A percentile compares a stretch with the other conserved stretches of the same genome.
phyloP scores from a whole-genome alignment of 2,113 vertebrate species.

The Myotis lucifugus region DNA sequence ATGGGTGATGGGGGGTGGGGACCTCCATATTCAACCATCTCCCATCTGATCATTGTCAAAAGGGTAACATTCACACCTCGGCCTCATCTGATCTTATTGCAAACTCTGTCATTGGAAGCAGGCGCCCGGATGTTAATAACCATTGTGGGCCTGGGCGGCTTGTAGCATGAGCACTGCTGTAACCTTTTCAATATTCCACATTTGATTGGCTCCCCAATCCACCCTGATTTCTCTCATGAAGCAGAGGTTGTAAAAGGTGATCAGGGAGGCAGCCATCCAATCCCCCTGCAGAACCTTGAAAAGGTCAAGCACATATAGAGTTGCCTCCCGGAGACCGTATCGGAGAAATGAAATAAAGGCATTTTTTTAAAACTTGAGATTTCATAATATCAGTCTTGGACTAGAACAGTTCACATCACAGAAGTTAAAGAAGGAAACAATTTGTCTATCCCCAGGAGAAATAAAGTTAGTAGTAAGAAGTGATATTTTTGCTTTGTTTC shows the following conservation, averaged over 20 bases:
- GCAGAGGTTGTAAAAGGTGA: constrained; percentile 75
- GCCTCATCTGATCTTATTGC: constrained; percentile 80
- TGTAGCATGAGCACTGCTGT: constrained; percentile 40
- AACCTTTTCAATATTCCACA: constrained; percentile 82
- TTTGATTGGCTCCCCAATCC: constrained; percentile 77
- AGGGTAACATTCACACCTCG: constrained; percentile 65
- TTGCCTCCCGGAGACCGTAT: constrained; percentile 58
- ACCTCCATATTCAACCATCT: constrained; percentile 25
- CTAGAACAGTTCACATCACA: constrained; percentile 18
- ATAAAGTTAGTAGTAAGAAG: background rate
- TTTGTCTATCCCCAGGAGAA: background rate
- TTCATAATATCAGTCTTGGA: constrained; percentile 34
- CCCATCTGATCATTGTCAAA: constrained; percentile 68
- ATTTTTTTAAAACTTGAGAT: background rate
- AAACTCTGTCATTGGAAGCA: constrained; percentile 76
- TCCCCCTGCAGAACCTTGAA: constrained; percentile 71
- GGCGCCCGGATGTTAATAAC: constrained; percentile 74
- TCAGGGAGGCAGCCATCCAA: constrained; percentile 75
- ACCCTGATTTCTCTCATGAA: constrained; percentile 68
- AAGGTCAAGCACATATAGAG: constrained; percentile 76
- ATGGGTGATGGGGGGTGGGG: background rate
- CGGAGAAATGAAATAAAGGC: constrained; percentile 57
- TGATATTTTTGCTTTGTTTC: background rate
- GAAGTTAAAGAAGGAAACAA: constrained; percentile 26
- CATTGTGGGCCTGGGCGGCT: background rate